Percentiles rank a stretch among this genome's conserved stretches.
Evolutionary conservation across 2,797 vertebrate genomes (phyloP).

Genomic region (Momotus momota): DNA sequence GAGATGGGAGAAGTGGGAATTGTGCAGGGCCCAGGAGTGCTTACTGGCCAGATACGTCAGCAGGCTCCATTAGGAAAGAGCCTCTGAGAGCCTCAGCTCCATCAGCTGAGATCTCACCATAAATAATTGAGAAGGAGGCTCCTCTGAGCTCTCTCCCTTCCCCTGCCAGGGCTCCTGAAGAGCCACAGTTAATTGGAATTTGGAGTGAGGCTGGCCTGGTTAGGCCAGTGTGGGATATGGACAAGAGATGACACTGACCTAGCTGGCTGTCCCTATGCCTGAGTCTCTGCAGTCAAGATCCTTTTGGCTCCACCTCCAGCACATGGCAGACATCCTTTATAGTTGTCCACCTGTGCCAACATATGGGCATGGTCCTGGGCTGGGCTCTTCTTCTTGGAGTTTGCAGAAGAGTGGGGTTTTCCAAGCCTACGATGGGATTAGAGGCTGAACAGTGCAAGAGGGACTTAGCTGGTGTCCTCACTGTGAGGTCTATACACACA

Average conservation of each 20-base stretch:
- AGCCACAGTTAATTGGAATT: accelerated
- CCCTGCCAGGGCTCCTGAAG: not conserved
- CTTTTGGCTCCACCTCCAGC: not conserved
- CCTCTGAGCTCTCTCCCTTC: not conserved
- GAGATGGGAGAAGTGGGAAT: constrained; percentile 58
- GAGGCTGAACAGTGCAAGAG: not conserved
- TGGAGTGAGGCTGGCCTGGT: accelerated
- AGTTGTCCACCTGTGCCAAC: not conserved
- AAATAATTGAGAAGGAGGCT: constrained; percentile 60
- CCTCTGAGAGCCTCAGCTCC: constrained; percentile 20
- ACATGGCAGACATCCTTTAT: not conserved
- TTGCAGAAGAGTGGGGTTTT: not conserved
- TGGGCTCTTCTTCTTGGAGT: not conserved
- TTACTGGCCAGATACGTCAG: not conserved
- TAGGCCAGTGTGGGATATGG: accelerated
- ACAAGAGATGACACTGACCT: not conserved
- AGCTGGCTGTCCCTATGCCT: not conserved
- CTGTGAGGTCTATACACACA: accelerated
- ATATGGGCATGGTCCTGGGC: too few relatives aligned
- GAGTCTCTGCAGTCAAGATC: not conserved
- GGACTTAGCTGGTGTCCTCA: not conserved
- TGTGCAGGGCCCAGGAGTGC: constrained; percentile 31
- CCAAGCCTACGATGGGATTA: accelerated
- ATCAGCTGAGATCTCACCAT: constrained; percentile 18
- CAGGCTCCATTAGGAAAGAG: constrained; percentile 48